phyloP scores from a whole-genome alignment of 2,113 vertebrate genomes.

The Oncorhynchus tshawytscha region DNA sequence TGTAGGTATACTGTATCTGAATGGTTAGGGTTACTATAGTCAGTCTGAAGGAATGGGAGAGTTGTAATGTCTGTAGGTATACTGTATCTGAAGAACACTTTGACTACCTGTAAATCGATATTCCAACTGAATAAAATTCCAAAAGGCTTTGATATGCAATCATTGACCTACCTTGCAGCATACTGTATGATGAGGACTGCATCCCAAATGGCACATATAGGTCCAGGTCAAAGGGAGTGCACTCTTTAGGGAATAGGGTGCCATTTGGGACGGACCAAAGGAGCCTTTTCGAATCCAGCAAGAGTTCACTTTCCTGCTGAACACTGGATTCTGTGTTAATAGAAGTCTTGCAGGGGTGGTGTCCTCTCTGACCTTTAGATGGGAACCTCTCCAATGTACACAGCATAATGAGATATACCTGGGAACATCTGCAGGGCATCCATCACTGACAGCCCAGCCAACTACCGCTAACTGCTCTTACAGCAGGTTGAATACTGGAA shows the following conservation, averaged over 20 bases:
- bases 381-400: neutral
- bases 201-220: no score
- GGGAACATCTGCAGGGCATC: conserved; percentile 7
- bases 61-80: neutral
- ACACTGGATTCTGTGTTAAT: neutral
- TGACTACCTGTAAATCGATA: neutral
- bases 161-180: no score
- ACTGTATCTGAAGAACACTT: neutral
- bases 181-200: no score
- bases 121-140: neutral
- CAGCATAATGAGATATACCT: conserved; percentile 1
- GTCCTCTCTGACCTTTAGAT: conserved; percentile 5
- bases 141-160: no score
- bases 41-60: no score
- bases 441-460: conserved; percentile 5
- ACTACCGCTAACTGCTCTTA: neutral
- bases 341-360: neutral
- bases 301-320: no score
- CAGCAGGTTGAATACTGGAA: neutral
- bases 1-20: no score
- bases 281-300: no score
- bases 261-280: no score
- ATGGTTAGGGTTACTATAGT: no score
- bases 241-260: no score
- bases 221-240: no score